Evolutionary conservation across 2,888 invertebrate genomes (phyloP), one percentile per base, ranked within the genome.

Genomic region (Bibio marci): DNA sequence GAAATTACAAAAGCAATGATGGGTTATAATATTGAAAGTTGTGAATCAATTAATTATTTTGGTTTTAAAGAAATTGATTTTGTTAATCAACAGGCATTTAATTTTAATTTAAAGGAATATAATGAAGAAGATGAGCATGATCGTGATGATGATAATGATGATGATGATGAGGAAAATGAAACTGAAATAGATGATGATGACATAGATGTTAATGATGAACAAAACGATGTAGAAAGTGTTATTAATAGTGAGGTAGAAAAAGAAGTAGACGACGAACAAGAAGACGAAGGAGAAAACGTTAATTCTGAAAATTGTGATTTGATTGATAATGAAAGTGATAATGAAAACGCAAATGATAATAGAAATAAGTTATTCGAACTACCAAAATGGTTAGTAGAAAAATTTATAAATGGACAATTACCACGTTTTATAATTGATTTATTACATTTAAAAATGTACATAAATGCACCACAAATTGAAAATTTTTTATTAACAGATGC

Each of bases 391-490:
- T 75, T 85, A 52, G 54, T 71, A 3, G 59, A 71, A 27, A 69
- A 71, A 43, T 73, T 78, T 41, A 65, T 71, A 31, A 58, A 58
- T 3, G 77, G 73, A 19, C 50, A 62, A 31, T 69, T 80, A 45
- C 75, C 83, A 0, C 63, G 75, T 8, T 66, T 69, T 42, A 73
- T 80, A 48, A 69, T 83, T 19, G 79, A 85, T 52, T 65, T 85
- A 13, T 59, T 73, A 40, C 68, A 70, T n/a, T 66, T 72, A 30
- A 66, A 71, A 42, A 62, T 73, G 34, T 73, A 76, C 50, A 70
- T 80, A 43, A 74, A 73, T 46, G 66, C 67, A 37, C 74, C 78
- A 0, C 81, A 80, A 62, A 70, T 81, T 6, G 85, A 86, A 56
- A 73, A 80, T 54, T 72, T 70, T 49, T 55, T 57, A 4, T 66